phyloP scores from a whole-genome alignment of 2,113 vertebrate species.

The Myotis davidii region DNA sequence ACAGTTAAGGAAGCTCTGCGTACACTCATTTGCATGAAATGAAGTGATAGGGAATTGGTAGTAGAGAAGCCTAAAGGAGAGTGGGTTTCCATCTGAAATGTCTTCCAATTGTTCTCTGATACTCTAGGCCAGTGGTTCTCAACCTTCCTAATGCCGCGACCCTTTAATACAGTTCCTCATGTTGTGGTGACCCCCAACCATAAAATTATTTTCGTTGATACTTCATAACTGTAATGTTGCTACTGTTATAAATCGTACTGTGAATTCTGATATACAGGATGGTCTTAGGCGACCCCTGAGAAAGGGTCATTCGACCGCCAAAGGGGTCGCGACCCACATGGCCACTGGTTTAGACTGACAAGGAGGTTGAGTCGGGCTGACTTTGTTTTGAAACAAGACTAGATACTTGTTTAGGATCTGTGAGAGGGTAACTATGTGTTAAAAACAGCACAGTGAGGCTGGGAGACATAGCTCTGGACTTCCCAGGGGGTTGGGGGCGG shows the following conservation, averaged over 20 bases:
- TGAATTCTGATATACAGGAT: no score
- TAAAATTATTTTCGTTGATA: no score
- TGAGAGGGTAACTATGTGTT: slow-evolving; percentile 79
- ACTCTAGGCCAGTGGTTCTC: no score
- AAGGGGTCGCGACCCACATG: no score
- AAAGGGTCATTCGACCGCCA: no score
- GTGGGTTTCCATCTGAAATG: background rate
- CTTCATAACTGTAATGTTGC: no score
- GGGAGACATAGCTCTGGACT: slow-evolving; percentile 67
- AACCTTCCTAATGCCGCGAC: no score
- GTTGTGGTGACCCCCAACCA: no score
- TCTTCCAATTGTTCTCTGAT: background rate
- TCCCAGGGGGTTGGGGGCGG: slow-evolving; percentile 64
- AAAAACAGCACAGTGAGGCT: slow-evolving; percentile 73
- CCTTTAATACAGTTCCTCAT: no score
- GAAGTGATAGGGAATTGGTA: background rate
- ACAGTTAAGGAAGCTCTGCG: background rate
- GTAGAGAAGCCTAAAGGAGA: background rate
- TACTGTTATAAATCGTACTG: no score
- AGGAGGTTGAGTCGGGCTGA: slow-evolving; percentile 49
- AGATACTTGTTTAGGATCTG: slow-evolving; percentile 61
- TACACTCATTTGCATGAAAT: background rate
- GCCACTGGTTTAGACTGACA: slow-evolving; percentile 26
- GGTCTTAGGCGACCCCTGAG: no score
- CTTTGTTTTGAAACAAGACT: slow-evolving; percentile 79